A percentile compares a stretch with the other conserved stretches of the same genome.
Evolutionary conservation across 2,797 vertebrate species (phyloP).

Genomic region (Oophaga sylvatica): DNA sequence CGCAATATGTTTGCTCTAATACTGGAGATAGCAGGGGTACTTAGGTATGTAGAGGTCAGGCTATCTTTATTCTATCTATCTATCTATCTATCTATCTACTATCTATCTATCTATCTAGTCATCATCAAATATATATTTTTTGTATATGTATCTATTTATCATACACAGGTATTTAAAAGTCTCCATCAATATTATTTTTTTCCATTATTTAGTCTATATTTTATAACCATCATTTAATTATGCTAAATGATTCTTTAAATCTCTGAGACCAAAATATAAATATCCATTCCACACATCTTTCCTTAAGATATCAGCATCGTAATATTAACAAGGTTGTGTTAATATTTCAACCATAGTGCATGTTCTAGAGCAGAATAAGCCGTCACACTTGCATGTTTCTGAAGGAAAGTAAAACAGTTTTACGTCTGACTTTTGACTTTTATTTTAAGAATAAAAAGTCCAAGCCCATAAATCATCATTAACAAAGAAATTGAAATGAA

Average conservation of each 20-base stretch:
- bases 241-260: background rate
- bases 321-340: background rate
- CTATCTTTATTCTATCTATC: too few species aligned
- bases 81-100: too few species aligned
- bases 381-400: background rate
- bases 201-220: background rate
- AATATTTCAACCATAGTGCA: background rate
- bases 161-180: too few species aligned
- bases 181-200: background rate
- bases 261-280: background rate
- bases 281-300: conserved; percentile 11
- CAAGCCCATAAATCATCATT: conserved; percentile 39
- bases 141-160: too few species aligned
- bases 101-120: too few species aligned
- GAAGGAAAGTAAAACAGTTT: conserved; percentile 12
- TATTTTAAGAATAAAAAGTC: conserved; percentile 11
- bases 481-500: conserved; percentile 31
- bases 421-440: conserved; percentile 11
- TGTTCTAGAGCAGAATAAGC: background rate
- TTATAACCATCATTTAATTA: background rate
- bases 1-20: too few species aligned
- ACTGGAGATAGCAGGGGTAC: too few species aligned
- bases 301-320: background rate
- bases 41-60: too few species aligned
- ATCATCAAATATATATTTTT: too few species aligned